Base-by-base conservation (phyloP, 2,797 vertebrate genomes). In the Sebastes hubbsi region DNA sequence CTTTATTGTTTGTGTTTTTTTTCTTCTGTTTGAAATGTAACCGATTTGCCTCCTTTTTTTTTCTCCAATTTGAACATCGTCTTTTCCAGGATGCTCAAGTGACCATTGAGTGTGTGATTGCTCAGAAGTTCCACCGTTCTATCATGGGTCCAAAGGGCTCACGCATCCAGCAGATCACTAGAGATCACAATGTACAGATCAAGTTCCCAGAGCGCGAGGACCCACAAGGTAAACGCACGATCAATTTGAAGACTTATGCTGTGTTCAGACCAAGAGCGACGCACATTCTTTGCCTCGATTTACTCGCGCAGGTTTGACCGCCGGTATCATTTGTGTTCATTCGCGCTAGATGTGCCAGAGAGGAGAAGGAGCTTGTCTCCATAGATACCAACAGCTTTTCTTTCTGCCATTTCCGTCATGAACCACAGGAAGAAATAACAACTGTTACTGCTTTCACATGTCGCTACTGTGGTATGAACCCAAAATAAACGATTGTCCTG, bases 151-250 rank as follows among this genome's bases (percentile, higher is more conserved):
- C 98, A 11, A 99, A 99, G 91, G 99, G 99, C 68, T 97, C 97
- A 74, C 94, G 97, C 7, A 99, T 99, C 89, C 98, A 99, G 94
- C 98, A 98, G 94, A 99, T 99, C 86, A 99, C 99, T 54, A 96
- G 97, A 73, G 98, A 99, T 91, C 96, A 97, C 62, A 95, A 89
- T 4, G 99, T 99, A 64, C 98, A 98, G 87, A 99, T 99, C 64
- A 99, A 99, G 87, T 99, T 99, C 90, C 99, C 99, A 36, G 98
- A 99, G 82, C 95, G 98, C n/a, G 98, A 99, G 87, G 99, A 99
- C 69, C 95, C 92, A 74, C 91, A 94, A 92, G 92, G 94, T 94
- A 79, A 87, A 46, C 4, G 0, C 25, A 5, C 0, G 27, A 38
- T 20, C 22, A 4, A 3, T 10, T 4, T 6, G 2, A 58, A 20